A percentile compares a stretch with the other conserved stretches of the same genome.
These are phyloP conservation scores for Sternotherus odoratus DNA, from an alignment of 2,797 vertebrate species.

Conservation along the genomic window DNA sequence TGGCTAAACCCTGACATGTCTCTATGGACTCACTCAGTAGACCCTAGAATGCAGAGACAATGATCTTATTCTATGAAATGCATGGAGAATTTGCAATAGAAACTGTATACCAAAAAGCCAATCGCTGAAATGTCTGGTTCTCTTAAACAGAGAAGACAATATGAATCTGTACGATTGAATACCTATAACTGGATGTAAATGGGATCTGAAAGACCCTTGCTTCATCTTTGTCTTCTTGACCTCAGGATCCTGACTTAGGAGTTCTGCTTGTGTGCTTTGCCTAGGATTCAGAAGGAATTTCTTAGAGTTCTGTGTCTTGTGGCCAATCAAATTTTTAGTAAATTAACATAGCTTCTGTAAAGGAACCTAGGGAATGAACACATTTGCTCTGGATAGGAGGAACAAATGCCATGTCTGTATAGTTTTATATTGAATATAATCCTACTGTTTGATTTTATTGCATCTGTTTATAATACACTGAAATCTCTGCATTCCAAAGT, in stretches of 20 bases:
- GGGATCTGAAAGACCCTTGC: not conserved
- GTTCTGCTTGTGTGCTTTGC: not conserved
- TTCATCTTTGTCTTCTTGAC: not conserved
- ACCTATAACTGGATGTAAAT: not conserved
- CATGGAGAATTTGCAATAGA: not conserved
- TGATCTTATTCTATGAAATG: not conserved
- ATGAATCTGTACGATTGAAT: not conserved
- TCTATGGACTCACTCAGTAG: not conserved
- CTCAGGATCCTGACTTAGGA: not conserved
- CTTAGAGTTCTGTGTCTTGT: not conserved
- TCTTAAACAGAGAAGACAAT: not conserved
- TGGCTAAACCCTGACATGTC: not conserved
- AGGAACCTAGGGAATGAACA: not conserved
- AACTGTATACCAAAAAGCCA: not conserved
- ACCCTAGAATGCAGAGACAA: not conserved
- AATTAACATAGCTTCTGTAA: not conserved
- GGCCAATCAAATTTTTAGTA: no score
- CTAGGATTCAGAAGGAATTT: not conserved
- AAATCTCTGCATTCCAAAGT: not conserved
- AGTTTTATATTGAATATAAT: not conserved
- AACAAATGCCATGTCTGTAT: not conserved
- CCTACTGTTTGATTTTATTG: not conserved
- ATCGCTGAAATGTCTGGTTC: not conserved
- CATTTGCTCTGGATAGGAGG: not conserved
- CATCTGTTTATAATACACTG: not conserved